phyloP scores from a whole-genome alignment of 2,797 vertebrate genomes.

The Apogon talboti region DNA sequence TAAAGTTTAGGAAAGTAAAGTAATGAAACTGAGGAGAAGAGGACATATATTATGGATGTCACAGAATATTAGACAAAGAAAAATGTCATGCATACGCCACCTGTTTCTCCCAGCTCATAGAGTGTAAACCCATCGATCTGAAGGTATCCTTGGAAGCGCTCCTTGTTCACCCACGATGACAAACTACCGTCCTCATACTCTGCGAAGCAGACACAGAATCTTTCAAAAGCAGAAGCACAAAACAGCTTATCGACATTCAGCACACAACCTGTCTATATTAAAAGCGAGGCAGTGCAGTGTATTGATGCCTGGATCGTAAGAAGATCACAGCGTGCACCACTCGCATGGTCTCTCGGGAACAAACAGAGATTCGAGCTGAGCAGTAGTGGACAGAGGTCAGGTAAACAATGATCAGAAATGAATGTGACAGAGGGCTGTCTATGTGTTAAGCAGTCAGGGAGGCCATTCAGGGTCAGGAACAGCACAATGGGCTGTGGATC shows the following conservation, averaged over 20 bases:
- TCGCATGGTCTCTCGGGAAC: slow-evolving; percentile 19
- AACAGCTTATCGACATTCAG: slow-evolving; percentile 46
- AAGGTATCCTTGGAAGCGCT: slow-evolving; percentile 95
- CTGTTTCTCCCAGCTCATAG: slow-evolving; percentile 97
- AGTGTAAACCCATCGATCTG: slow-evolving; percentile 93
- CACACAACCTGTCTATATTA: slow-evolving; percentile 25
- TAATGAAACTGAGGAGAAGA: background rate
- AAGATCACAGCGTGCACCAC: slow-evolving; percentile 55
- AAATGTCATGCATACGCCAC: slow-evolving; percentile 72
- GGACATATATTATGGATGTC: background rate
- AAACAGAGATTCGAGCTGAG: slow-evolving; percentile 27
- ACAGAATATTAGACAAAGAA: slow-evolving; percentile 9
- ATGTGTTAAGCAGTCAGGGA: slow-evolving; percentile 28
- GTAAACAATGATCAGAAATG: slow-evolving; percentile 49
- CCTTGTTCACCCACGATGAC: slow-evolving; percentile 94
- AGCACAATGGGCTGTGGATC: slow-evolving; percentile 16
- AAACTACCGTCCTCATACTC: slow-evolving; percentile 95
- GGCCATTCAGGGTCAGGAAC: slow-evolving; percentile 35
- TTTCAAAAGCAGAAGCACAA: slow-evolving; percentile 34
- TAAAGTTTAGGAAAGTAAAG: no score
- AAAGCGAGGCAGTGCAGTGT: slow-evolving; percentile 32
- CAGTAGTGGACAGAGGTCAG: slow-evolving; percentile 36
- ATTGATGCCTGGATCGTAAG: slow-evolving; percentile 53
- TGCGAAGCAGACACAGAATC: slow-evolving; percentile 67
- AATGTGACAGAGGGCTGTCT: slow-evolving; percentile 44